Percentiles rank a stretch among this genome's conserved stretches.
Evolutionary conservation across 2,888 invertebrate species (phyloP).

Genomic region (Disparrhopalites patrizii): DNA sequence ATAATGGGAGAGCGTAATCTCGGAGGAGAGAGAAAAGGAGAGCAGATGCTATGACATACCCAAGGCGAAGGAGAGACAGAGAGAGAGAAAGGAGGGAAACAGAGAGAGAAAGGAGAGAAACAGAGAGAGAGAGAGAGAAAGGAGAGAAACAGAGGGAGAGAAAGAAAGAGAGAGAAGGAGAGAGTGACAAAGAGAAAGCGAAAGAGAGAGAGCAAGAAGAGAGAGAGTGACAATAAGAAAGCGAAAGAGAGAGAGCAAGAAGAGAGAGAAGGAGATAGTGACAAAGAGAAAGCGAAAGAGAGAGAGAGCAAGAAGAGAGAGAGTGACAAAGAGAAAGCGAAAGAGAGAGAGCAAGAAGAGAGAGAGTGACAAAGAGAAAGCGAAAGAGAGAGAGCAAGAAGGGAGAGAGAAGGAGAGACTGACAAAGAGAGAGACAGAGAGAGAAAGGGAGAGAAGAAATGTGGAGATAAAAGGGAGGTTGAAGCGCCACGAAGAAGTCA

Average conservation of each 20-base stretch:
- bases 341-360: conserved; percentile 4
- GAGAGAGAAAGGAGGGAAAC: background rate
- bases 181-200: no score
- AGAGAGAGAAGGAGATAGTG: conserved; percentile 3
- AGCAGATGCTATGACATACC: no score
- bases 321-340: conserved; percentile 6
- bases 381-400: conserved; percentile 3
- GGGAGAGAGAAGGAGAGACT: background rate
- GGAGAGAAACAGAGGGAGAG: no score
- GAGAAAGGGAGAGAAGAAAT: conserved; percentile 3
- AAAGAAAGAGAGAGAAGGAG: no score
- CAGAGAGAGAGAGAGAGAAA: no score
- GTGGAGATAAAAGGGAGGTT: conserved; percentile 6
- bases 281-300: conserved; percentile 11
- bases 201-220: no score
- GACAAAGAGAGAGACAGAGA: background rate
- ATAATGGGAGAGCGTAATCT: no score
- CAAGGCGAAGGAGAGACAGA: background rate
- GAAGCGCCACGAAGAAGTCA: no score
- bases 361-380: conserved; percentile 1
- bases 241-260: no score
- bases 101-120: conserved; percentile 2
- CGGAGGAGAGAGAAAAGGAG: no score
- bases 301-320: conserved; percentile 15
- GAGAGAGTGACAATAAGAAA: no score